These are phyloP conservation scores for Perca flavescens DNA, from an alignment of 2,113 vertebrate species.

Conservation along the genomic window DNA sequence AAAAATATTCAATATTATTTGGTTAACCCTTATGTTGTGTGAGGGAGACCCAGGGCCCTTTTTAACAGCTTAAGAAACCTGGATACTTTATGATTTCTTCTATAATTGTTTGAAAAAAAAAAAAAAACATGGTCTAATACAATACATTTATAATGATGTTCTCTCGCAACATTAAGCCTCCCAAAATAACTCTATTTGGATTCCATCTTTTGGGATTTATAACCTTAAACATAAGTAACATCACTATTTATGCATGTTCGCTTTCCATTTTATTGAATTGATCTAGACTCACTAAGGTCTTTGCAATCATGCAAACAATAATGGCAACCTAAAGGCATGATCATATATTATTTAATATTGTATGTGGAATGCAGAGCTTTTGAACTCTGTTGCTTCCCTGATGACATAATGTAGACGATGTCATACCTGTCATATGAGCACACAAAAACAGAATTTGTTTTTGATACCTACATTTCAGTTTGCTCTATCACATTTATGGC, in stretches of 20 bases:
- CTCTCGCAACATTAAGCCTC: neutral
- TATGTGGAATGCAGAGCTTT: neutral
- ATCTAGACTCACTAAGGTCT: neutral
- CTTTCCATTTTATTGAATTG: neutral
- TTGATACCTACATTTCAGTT: conserved; percentile 39
- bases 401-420: conserved; percentile 24
- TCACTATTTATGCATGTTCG: neutral
- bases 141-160: neutral
- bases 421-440: neutral
- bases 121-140: neutral
- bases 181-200: neutral
- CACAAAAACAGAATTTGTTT: conserved; percentile 33
- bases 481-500: conserved; percentile 38
- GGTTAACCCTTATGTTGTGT: neutral
- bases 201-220: neutral
- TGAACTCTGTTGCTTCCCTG: conserved; percentile 15
- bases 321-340: neutral
- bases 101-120: too few species aligned
- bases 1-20: neutral
- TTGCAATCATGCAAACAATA: neutral
- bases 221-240: neutral
- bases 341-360: neutral
- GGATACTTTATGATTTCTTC: neutral
- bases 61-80: neutral
- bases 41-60: neutral